A percentile compares a stretch with the other conserved stretches of the same genome.
Conservation (phyloP, 2,888 invertebrate species). For the Troglohyphantes excavatus region DNA sequence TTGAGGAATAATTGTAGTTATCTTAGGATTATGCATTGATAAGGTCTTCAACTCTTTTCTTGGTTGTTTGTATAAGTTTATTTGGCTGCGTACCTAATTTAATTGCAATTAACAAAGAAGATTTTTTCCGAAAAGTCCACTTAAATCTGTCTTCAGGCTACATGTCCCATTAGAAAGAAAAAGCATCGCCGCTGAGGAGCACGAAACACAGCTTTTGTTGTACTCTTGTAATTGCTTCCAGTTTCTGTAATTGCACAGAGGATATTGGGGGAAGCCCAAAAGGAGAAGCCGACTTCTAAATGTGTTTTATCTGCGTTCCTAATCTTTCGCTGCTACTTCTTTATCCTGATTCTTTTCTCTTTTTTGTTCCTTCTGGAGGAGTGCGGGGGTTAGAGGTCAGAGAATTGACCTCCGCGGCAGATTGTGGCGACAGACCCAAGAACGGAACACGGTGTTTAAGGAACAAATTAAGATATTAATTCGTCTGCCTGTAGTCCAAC, state of each 20-base stretch:
- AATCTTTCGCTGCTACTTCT: conserved; percentile 31
- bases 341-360: neutral
- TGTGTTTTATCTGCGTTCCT: conserved; percentile 26
- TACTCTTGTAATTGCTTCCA: too few species aligned
- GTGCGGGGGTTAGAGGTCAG: conserved; percentile 50
- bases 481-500: conserved; percentile 33
- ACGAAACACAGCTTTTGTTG: too few species aligned
- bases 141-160: too few species aligned
- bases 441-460: conserved; percentile 52
- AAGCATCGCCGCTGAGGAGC: too few species aligned
- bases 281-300: conserved; percentile 13
- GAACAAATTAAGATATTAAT: conserved; percentile 73
- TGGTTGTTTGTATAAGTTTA: too few species aligned
- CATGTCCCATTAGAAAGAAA: too few species aligned
- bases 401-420: conserved; percentile 43
- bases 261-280: conserved; percentile 13
- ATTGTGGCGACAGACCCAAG: conserved; percentile 44
- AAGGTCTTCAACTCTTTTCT: too few species aligned
- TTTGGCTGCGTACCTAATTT: too few species aligned
- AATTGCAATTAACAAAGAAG: too few species aligned
- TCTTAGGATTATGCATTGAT: too few species aligned
- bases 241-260: conserved; percentile 8
- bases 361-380: neutral
- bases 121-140: too few species aligned
- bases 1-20: too few species aligned